phyloP scores from a whole-genome alignment of 2,888 invertebrate species.

The Temnothorax rugatulus region DNA sequence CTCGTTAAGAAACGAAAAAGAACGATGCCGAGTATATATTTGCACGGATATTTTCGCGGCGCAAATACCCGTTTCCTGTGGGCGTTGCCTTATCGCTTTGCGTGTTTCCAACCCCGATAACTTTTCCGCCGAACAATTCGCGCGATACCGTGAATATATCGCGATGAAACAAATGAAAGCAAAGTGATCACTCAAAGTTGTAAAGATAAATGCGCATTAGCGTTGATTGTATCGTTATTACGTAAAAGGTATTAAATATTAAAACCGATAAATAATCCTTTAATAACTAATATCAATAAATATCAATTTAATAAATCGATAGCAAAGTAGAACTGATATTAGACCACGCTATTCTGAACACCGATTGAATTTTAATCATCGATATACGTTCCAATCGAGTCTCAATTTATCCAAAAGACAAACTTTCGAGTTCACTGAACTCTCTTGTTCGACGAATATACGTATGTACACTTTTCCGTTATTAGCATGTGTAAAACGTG shows the following conservation, averaged over 20 bases:
- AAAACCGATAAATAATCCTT: constrained; percentile 11
- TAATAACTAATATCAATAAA: constrained; percentile 12
- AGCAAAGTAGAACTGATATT: constrained; percentile 6
- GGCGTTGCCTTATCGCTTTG: constrained; percentile 7
- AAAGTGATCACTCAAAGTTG: neutral
- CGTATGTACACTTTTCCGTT: neutral
- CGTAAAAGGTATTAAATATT: neutral
- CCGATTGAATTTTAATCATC: constrained; percentile 28
- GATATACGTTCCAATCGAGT: neutral
- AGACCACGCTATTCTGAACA: neutral
- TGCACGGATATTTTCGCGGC: constrained; percentile 20
- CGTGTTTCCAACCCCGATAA: neutral
- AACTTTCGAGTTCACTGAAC: constrained; percentile 2
- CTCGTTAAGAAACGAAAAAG: constrained; percentile 34
- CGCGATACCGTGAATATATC: neutral
- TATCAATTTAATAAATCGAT: constrained; percentile 22
- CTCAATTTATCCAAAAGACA: neutral
- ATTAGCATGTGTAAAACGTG: neutral
- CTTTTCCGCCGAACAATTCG: neutral
- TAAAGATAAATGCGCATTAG: neutral
- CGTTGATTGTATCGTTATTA: neutral
- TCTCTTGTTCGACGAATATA: neutral
- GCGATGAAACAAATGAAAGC: neutral
- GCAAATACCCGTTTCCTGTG: constrained; percentile 4
- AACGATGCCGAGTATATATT: constrained; percentile 1